A percentile compares a stretch with the other conserved stretches of the same genome.
Evolutionary conservation across 2,888 invertebrate species (phyloP).

Genomic region (Hymenopus coronatus): DNA sequence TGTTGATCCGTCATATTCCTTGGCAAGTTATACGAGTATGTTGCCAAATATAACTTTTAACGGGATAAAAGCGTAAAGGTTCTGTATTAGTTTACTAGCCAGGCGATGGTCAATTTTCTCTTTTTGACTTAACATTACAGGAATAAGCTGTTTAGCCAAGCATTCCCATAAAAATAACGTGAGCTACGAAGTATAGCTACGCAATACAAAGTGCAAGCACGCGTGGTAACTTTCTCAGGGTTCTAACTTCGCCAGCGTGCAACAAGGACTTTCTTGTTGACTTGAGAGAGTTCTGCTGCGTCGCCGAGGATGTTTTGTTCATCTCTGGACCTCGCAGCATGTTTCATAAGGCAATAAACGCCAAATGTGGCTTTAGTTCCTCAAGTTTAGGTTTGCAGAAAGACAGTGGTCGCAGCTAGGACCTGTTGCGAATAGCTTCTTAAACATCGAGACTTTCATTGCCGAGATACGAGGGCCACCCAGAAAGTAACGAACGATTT

Average conservation of each 20-base stretch:
- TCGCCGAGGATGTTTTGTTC: background rate
- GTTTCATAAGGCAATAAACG: background rate
- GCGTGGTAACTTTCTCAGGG: background rate
- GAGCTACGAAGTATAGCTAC: background rate
- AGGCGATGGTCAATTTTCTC: too few species aligned
- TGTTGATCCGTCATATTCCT: too few species aligned
- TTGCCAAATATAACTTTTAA: too few species aligned
- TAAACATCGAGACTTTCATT: background rate
- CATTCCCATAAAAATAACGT: too few species aligned
- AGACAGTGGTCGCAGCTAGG: background rate
- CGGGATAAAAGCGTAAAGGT: too few species aligned
- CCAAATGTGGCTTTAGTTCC: background rate
- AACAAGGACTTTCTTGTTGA: background rate
- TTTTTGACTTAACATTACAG: too few species aligned
- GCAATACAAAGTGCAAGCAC: background rate
- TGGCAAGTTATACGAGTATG: too few species aligned
- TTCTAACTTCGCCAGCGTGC: background rate
- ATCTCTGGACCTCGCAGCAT: background rate
- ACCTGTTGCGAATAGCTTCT: background rate
- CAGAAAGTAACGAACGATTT: too few species aligned
- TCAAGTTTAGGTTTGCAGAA: background rate
- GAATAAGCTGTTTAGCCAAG: too few species aligned
- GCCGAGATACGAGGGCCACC: too few species aligned
- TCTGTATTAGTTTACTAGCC: too few species aligned
- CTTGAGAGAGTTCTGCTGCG: background rate